Percentiles rank a stretch among this genome's conserved stretches.
phyloP scores from a whole-genome alignment of 2,888 invertebrate species.

The Chrysotoxum bicinctum region DNA sequence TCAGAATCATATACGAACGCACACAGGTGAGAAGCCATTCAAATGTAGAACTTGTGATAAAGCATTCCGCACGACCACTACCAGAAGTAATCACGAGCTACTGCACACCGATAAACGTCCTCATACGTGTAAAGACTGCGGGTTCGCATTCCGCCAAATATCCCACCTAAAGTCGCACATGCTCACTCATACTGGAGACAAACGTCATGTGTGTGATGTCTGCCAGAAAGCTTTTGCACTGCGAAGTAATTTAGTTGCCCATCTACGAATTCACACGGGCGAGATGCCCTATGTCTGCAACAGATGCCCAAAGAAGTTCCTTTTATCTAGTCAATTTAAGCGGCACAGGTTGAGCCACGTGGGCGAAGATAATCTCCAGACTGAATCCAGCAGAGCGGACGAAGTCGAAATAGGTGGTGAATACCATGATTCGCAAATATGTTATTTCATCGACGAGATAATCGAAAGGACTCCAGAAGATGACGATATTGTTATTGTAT shows the following conservation, averaged over 20 bases:
- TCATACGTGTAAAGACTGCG: constrained; percentile 74
- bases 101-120: constrained; percentile 74
- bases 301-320: constrained; percentile 72
- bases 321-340: constrained; percentile 63
- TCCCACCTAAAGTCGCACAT: constrained; percentile 74
- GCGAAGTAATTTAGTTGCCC: constrained; percentile 67
- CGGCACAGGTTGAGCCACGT: constrained; percentile 62
- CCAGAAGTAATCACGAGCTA: constrained; percentile 73
- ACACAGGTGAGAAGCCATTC: constrained; percentile 74
- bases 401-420: constrained; percentile 16
- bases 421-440: constrained; percentile 35
- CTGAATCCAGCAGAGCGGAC: neutral
- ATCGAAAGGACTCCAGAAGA: constrained; percentile 19
- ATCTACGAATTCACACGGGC: constrained; percentile 71
- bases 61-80: constrained; percentile 74
- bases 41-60: constrained; percentile 73
- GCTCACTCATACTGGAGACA: constrained; percentile 72
- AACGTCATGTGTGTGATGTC: constrained; percentile 70
- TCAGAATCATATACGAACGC: constrained; percentile 74
- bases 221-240: constrained; percentile 73
- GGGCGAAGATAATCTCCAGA: neutral
- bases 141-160: constrained; percentile 72
- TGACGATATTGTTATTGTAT: neutral
- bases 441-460: constrained; percentile 38
- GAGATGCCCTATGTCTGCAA: constrained; percentile 73